phyloP scores from a whole-genome alignment of 2,797 vertebrate genomes.

The Melanotaenia trifasciata region DNA sequence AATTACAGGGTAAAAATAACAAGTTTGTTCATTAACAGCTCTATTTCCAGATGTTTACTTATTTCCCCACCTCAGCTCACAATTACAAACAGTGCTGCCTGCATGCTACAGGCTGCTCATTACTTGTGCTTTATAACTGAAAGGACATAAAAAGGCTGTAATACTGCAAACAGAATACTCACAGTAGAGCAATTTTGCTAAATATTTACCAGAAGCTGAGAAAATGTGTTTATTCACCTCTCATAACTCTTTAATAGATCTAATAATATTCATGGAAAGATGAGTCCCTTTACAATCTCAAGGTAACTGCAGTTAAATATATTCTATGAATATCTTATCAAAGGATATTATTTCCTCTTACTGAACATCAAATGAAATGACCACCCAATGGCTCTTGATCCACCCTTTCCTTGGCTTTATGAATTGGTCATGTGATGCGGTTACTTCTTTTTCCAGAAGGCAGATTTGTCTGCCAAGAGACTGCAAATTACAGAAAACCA shows the following conservation, averaged over 20 bases:
- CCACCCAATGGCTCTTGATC: constrained; percentile 13
- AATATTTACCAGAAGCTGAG: constrained; percentile 9
- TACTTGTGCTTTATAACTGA: neutral
- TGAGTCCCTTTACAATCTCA: constrained; percentile 4
- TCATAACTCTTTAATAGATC: constrained; percentile 21
- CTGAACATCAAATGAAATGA: constrained; percentile 25
- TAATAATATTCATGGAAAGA: constrained; percentile 28
- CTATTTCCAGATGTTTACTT: constrained; percentile 9
- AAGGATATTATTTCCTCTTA: constrained; percentile 7
- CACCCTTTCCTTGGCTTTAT: constrained; percentile 10
- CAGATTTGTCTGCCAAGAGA: constrained; percentile 11
- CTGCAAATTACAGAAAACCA: constrained; percentile 21
- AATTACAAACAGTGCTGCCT: neutral
- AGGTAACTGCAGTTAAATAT: constrained; percentile 33
- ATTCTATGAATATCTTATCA: constrained; percentile 34
- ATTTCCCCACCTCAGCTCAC: neutral
- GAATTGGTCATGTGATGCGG: constrained; percentile 17
- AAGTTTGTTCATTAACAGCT: constrained; percentile 8
- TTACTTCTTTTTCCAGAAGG: constrained; percentile 33
- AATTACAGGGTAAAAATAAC: neutral
- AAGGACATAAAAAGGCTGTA: neutral
- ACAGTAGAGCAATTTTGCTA: neutral
- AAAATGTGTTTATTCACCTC: neutral
- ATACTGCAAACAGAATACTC: neutral
- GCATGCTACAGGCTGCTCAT: neutral